phyloP scores from a whole-genome alignment of 2,797 vertebrate genomes.

The Heteromormyrus szaboi region DNA sequence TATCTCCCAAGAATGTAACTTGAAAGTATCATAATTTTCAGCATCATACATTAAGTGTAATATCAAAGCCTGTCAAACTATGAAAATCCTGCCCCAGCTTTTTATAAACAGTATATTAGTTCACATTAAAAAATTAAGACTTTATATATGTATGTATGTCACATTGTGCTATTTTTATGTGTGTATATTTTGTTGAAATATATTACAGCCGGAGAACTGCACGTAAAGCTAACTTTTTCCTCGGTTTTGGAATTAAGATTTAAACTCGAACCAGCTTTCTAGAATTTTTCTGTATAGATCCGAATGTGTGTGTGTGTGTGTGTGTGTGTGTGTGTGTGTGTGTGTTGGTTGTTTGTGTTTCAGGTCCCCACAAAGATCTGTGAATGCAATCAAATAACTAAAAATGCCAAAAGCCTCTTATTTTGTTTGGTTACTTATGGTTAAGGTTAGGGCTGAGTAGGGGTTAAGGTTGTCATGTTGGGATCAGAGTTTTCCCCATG shows the following conservation, averaged over 20 bases:
- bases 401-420: not conserved
- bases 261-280: not conserved
- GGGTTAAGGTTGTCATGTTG: not conserved
- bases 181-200: not conserved
- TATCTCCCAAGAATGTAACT: constrained; percentile 3
- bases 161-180: not conserved
- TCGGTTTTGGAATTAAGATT: not conserved
- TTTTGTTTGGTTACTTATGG: not conserved
- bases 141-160: not conserved
- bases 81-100: not conserved
- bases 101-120: not conserved
- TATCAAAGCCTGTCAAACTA: not conserved
- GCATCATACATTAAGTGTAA: not conserved
- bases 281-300: not conserved
- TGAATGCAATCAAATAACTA: not conserved
- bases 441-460: not conserved
- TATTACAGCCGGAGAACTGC: not conserved
- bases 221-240: not conserved
- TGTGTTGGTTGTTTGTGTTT: not conserved
- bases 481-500: not conserved
- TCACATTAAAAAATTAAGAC: not conserved
- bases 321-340: not conserved
- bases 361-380: not conserved
- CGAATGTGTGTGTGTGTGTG: not conserved
- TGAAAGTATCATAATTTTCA: not conserved